These are phyloP conservation scores for Periophthalmus modestus DNA, from an alignment of 2,113 vertebrate species.

Conservation along the genomic window DNA sequence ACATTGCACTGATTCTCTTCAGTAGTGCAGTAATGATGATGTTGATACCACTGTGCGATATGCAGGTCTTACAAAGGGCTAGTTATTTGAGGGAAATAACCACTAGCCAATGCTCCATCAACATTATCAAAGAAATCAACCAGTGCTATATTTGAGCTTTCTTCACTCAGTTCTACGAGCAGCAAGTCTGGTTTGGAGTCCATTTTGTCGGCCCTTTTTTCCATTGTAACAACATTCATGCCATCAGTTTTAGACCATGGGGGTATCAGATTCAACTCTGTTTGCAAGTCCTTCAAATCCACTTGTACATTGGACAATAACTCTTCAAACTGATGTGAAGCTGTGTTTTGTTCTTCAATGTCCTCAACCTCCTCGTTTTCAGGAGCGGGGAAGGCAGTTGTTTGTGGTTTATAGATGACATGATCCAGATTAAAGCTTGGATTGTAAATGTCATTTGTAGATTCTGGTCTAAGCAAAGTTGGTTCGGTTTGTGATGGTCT, in stretches of 20 bases:
- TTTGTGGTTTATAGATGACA: slow-evolving; percentile 67
- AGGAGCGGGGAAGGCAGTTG: neutral
- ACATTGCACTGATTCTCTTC: neutral
- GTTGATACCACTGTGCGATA: slow-evolving; percentile 5
- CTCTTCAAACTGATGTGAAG: slow-evolving; percentile 8
- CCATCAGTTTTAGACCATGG: slow-evolving; percentile 11
- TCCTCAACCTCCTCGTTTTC: slow-evolving; percentile 23
- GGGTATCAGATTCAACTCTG: slow-evolving; percentile 12
- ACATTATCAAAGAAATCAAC: slow-evolving; percentile 23
- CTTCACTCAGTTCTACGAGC: slow-evolving; percentile 38
- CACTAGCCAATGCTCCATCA: slow-evolving; percentile 12
- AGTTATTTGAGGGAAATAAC: slow-evolving; percentile 65
- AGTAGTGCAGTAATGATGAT: neutral
- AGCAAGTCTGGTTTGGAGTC: slow-evolving; percentile 3
- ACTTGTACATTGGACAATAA: slow-evolving; percentile 37
- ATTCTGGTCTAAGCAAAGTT: slow-evolving; percentile 14
- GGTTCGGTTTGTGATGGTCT: neutral
- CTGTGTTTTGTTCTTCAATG: neutral
- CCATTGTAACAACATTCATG: neutral
- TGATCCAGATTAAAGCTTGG: slow-evolving; percentile 5
- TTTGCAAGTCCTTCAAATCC: slow-evolving; percentile 22
- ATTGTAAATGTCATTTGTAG: neutral
- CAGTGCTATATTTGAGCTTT: slow-evolving; percentile 22
- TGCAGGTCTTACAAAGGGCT: neutral
- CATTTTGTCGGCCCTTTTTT: neutral